Conservation (phyloP, 2,888 invertebrate genomes). For the Allygus modestus region DNA sequence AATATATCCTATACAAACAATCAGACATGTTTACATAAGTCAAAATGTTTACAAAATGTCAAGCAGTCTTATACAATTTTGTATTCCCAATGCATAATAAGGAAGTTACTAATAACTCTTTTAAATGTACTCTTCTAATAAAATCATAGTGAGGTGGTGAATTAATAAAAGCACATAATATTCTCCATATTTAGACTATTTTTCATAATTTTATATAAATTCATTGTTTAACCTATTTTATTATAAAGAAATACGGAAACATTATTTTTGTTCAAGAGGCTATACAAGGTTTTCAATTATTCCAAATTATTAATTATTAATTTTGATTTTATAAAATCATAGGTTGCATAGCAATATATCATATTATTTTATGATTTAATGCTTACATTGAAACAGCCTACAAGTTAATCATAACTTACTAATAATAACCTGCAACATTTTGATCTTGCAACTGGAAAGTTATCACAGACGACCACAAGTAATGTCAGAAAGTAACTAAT, state of each 20-base stretch:
- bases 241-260: too few relatives aligned
- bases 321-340: conserved; percentile 8
- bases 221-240: too few relatives aligned
- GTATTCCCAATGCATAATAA: too few relatives aligned
- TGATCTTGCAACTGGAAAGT: conserved; percentile 1
- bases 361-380: not conserved
- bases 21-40: conserved; percentile 5
- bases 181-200: too few relatives aligned
- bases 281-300: too few relatives aligned
- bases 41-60: not conserved
- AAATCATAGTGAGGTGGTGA: too few relatives aligned
- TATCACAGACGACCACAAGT: conserved; percentile 33
- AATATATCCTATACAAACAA: not conserved
- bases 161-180: too few relatives aligned
- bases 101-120: too few relatives aligned
- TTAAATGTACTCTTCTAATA: too few relatives aligned
- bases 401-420: not conserved
- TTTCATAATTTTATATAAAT: too few relatives aligned
- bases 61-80: conserved; percentile 25
- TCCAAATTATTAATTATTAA: not conserved
- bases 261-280: too few relatives aligned
- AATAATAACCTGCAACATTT: not conserved
- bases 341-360: not conserved
- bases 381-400: not conserved
- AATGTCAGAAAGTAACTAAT: not conserved